Conservation (phyloP, 1,140 invertebrate species). For the Papilio polyxenes region DNA sequence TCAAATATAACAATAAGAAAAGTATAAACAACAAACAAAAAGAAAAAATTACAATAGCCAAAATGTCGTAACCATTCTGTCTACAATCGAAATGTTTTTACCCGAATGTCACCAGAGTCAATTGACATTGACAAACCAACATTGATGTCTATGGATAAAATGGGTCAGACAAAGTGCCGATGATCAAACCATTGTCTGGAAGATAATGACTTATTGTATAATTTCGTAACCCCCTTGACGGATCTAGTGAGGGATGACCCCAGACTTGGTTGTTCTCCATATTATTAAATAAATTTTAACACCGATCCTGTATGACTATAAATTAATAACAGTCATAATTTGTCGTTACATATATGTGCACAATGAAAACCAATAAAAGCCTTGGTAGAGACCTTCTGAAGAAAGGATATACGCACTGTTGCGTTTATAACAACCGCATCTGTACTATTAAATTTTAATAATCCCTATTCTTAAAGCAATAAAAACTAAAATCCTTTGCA, state of each 20-base stretch:
- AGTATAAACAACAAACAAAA: neutral
- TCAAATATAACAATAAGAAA: neutral
- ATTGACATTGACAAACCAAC: neutral
- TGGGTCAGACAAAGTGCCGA: neutral
- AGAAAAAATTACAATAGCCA: neutral
- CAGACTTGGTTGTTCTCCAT: neutral
- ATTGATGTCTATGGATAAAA: neutral
- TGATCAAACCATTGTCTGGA: neutral
- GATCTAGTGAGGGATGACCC: neutral
- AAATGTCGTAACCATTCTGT: neutral
- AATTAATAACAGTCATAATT: slow-evolving; percentile 1
- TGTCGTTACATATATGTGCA: neutral
- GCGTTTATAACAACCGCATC: slow-evolving; percentile 36
- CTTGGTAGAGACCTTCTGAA: slow-evolving; percentile 59
- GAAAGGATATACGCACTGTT: slow-evolving; percentile 54
- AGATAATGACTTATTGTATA: neutral
- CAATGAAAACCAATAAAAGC: slow-evolving; percentile 32
- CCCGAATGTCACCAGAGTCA: slow-evolving; percentile 13
- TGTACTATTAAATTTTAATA: neutral
- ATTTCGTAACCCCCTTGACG: neutral
- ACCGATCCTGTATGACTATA: neutral
- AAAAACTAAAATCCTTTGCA: neutral
- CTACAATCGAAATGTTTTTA: neutral
- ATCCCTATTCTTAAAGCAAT: slow-evolving; percentile 1
- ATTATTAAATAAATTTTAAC: neutral